Evolutionary conservation across 53 echinoderm and acorn worm species (phyloP).

Genomic region (Mesocentrotus franciscanus): DNA sequence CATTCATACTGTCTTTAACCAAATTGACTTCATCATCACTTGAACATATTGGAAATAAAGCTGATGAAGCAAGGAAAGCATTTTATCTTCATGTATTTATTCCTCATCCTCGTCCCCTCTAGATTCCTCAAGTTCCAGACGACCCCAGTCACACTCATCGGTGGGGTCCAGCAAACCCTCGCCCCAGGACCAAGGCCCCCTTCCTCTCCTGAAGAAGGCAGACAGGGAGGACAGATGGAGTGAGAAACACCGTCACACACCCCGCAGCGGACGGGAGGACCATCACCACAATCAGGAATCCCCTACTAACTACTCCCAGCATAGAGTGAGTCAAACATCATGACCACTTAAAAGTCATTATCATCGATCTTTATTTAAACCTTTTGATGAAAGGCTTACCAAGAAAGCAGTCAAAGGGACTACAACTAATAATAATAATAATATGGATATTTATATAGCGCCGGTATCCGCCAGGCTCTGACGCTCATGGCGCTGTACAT

Average conservation of each 20-base stretch:
- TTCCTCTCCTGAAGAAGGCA: conserved; percentile 85
- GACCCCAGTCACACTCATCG: conserved; percentile 65
- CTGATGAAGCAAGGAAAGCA: no score
- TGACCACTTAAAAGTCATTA: not conserved
- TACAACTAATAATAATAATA: no score
- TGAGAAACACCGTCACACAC: conserved; percentile 67
- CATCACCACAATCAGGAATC: conserved; percentile 68
- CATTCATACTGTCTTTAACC: not conserved
- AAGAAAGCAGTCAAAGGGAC: no score
- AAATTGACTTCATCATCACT: no score
- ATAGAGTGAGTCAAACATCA: conserved; percentile 55
- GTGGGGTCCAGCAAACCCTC: conserved; percentile 52
- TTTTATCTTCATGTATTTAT: not conserved
- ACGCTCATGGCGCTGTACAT: no score
- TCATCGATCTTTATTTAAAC: no score
- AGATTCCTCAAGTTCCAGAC: conserved; percentile 64
- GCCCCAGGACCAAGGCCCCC: conserved; percentile 66
- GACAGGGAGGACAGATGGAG: conserved; percentile 68
- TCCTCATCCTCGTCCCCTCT: not conserved
- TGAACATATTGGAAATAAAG: no score
- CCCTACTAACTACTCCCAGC: conserved; percentile 69
- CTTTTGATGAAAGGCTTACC: no score
- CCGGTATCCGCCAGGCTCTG: no score
- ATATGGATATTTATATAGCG: no score
- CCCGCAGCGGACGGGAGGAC: conserved; percentile 73